phyloP scores from a whole-genome alignment of 2,113 vertebrate genomes.

The Stictonetta naevosa region DNA sequence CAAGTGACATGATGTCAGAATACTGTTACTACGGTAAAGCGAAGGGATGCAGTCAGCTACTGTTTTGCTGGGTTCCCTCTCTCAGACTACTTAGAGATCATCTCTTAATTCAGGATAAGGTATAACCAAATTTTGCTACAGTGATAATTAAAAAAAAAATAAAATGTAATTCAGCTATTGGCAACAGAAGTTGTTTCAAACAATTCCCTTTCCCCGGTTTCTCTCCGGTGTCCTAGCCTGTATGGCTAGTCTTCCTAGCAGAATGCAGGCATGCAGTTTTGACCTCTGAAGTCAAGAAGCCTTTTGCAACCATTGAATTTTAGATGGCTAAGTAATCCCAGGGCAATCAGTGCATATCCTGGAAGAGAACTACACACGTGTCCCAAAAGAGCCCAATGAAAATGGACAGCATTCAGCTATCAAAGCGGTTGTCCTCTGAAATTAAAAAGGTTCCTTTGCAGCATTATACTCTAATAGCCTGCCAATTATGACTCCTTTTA shows the following conservation, averaged over 20 bases:
- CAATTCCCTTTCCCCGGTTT: not conserved
- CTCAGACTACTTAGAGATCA: not conserved
- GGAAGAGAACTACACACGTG: not conserved
- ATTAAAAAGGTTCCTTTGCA: not conserved
- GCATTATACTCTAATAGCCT: not conserved
- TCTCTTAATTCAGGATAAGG: not conserved
- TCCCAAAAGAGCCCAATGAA: not conserved
- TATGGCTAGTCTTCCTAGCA: not conserved
- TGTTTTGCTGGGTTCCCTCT: not conserved
- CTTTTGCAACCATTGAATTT: conserved; percentile 13
- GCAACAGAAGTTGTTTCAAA: not conserved
- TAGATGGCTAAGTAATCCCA: not conserved
- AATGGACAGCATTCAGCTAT: not conserved
- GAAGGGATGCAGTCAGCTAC: not conserved
- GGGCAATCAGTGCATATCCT: not conserved
- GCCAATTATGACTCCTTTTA: not conserved
- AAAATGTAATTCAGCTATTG: not conserved
- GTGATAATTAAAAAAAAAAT: not conserved
- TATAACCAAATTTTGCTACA: not conserved
- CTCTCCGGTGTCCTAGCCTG: not conserved
- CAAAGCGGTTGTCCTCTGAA: not conserved
- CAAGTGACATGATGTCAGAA: not conserved
- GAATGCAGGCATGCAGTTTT: not conserved
- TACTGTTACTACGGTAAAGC: not conserved
- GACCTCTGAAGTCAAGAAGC: not conserved